phyloP scores from a whole-genome alignment of 1,140 invertebrate species.

The Dryas iulia region DNA sequence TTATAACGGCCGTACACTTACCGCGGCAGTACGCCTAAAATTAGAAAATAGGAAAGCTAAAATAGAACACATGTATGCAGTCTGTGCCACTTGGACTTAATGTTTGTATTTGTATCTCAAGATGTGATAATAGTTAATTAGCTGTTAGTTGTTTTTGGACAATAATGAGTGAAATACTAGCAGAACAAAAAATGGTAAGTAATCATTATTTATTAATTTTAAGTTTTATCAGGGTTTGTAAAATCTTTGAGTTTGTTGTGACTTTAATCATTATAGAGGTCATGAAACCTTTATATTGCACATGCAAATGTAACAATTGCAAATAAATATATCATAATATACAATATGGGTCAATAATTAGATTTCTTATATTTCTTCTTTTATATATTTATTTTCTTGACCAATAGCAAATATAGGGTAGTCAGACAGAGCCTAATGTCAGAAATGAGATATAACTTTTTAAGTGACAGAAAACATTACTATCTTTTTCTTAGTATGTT shows the following conservation, averaged over 20 bases:
- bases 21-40: slow-evolving; percentile 49
- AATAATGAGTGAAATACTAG: background rate
- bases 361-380: background rate
- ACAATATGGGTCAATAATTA: too few relatives aligned
- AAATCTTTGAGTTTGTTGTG: background rate
- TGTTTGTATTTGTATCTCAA: slow-evolving; percentile 15
- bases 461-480: too few relatives aligned
- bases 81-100: slow-evolving; percentile 31
- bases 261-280: background rate
- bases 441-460: too few relatives aligned
- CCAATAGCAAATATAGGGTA: background rate
- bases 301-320: background rate
- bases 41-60: slow-evolving; percentile 71
- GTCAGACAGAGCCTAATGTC: too few relatives aligned
- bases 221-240: background rate
- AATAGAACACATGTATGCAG: slow-evolving; percentile 46
- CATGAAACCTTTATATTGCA: background rate
- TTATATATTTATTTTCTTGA: background rate
- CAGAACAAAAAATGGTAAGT: slow-evolving; percentile 15
- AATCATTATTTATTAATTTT: background rate
- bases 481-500: too few relatives aligned
- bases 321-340: background rate
- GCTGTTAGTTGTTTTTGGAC: background rate
- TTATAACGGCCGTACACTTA: slow-evolving; percentile 37
- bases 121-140: slow-evolving; percentile 14